Evolutionary conservation across 2,888 invertebrate species (phyloP), one percentile per base, ranked within the genome.

Genomic region (Drosophila colorata): DNA sequence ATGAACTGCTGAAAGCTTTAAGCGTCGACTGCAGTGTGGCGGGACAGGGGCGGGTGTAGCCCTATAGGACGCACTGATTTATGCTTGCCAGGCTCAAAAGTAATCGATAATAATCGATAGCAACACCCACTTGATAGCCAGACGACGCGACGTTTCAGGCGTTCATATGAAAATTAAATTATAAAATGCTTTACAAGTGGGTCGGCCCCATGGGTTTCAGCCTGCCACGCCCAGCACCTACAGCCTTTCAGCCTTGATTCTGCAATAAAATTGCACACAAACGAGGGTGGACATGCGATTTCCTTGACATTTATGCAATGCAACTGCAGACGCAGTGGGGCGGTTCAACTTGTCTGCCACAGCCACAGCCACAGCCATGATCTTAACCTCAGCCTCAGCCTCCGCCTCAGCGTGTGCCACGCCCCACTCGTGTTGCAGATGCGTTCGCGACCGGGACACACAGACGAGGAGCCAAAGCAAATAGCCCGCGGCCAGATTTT

Each of bases 161-260:
- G 64, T 64, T 63, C 70, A 55, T 77, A 88, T 90, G 91, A 91
- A 91, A 90, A 90, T 90, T 91, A 91, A 91, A 90, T 90, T 90
- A 90, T 91, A 91, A 90, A 90, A 88, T 87, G 80, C 81, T 87
- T 89, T 90, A 89, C 89, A 85, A 88, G 80, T 79, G 80, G 82
- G 84, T 88, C 87, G 81, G 87, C 49, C 72, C 60, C 68, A 33
- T 70, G 71, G 71, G 72, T 58, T 58, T 59, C 77, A 43, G 57
- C 25, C 55, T 37, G 63, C 67, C 80, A 64, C 73, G 61, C 76
- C 68, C 56, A 11, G 46, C 59, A 38, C 58, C 35, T 46, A 23
- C 60, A 40, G 49, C 52, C 52, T 48, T 46, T 55, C 51, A 67
- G 51, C 68, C 74, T 66, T 58, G 51, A 61, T 78, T 48, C 67